Evolutionary conservation across 2,888 invertebrate genomes (phyloP).

Genomic region (Dendrolimus houi): DNA sequence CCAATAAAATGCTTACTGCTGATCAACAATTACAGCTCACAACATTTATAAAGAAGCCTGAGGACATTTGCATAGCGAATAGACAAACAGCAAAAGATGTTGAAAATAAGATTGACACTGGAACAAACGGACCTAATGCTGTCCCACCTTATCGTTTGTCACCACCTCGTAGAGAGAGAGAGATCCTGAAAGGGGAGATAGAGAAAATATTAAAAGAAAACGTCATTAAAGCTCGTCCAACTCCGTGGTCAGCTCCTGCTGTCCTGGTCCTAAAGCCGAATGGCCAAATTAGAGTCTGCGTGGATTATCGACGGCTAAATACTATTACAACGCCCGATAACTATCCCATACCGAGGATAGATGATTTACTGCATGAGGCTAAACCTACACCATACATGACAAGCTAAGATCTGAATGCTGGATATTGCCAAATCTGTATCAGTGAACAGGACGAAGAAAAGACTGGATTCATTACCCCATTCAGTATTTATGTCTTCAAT

Average conservation of each 20-base stretch:
- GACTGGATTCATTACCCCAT: slow-evolving; percentile 22
- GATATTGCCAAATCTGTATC: slow-evolving; percentile 32
- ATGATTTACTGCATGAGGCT: slow-evolving; percentile 13
- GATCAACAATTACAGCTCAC: too few relatives aligned
- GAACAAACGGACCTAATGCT: slow-evolving; percentile 15
- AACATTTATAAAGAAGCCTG: too few relatives aligned
- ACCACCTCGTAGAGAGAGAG: slow-evolving; percentile 24
- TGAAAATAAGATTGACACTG: slow-evolving; percentile 21
- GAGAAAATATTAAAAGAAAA: slow-evolving; percentile 24
- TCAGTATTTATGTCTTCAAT: slow-evolving; percentile 21
- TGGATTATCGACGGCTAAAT: slow-evolving; percentile 29
- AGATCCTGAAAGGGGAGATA: slow-evolving; percentile 28
- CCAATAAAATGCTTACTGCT: too few relatives aligned
- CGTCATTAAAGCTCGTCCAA: slow-evolving; percentile 27
- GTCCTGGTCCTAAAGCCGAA: slow-evolving; percentile 33
- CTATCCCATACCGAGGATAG: slow-evolving; percentile 42
- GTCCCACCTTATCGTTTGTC: slow-evolving; percentile 21
- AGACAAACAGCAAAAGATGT: slow-evolving; percentile 6
- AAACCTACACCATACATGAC: slow-evolving; percentile 8
- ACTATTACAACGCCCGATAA: slow-evolving; percentile 17
- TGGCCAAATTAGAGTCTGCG: slow-evolving; percentile 25
- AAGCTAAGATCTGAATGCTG: slow-evolving; percentile 17
- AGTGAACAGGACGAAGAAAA: slow-evolving; percentile 16
- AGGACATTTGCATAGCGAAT: slow-evolving; percentile 2
- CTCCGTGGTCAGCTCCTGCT: slow-evolving; percentile 35